Conservation (phyloP, 2,888 invertebrate genomes). For the Drosophila rellima region DNA sequence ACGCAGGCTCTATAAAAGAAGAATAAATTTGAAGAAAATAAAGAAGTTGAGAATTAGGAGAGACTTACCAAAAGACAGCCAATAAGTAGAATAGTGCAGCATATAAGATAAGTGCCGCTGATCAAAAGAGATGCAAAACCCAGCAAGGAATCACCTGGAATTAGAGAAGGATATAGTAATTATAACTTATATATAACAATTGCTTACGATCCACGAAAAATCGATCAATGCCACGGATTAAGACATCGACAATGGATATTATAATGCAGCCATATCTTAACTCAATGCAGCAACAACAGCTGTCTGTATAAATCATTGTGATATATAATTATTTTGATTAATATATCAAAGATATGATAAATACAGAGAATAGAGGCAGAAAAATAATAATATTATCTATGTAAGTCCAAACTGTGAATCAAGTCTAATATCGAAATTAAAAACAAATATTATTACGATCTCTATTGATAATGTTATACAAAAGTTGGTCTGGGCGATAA, state of each 20-base stretch:
- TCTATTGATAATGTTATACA: not conserved
- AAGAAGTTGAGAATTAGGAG: not conserved
- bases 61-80: constrained; percentile 56
- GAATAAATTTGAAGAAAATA: too few species aligned
- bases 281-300: constrained; percentile 63
- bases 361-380: not conserved
- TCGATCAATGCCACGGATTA: constrained; percentile 62
- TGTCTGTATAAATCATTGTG: constrained; percentile 63
- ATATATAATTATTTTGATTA: not conserved
- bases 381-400: too few species aligned
- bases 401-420: too few species aligned
- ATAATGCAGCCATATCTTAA: constrained; percentile 65
- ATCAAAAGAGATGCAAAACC: constrained; percentile 50
- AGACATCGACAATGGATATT: constrained; percentile 62
- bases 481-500: constrained; percentile 4
- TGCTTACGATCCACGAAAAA: constrained; percentile 66
- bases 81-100: constrained; percentile 56
- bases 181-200: not conserved
- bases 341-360: not conserved
- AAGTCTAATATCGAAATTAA: too few species aligned
- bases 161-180: not conserved
- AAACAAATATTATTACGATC: not conserved
- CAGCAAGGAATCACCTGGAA: constrained; percentile 43
- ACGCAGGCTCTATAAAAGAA: constrained; percentile 34
- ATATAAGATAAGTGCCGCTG: constrained; percentile 63